A percentile compares a stretch with the other conserved stretches of the same genome.
phyloP scores from a whole-genome alignment of 1,140 invertebrate genomes.

The Apocrypta bakeri region DNA sequence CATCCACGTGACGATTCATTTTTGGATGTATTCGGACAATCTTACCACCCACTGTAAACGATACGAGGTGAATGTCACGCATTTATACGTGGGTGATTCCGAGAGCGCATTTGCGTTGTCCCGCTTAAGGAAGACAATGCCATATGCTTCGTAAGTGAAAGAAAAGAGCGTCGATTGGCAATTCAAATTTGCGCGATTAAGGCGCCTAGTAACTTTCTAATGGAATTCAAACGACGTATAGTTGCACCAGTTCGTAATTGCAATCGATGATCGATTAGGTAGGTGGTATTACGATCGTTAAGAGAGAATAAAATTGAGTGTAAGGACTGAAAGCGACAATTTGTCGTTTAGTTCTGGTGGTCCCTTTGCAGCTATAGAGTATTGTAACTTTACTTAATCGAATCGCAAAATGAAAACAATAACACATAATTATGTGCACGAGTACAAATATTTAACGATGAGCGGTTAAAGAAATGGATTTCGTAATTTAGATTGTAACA shows the following conservation, averaged over 20 bases:
- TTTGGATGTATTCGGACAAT: not conserved
- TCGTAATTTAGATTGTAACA: too few species aligned
- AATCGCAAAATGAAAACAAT: not conserved
- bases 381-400: too few species aligned
- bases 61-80: constrained; percentile 25
- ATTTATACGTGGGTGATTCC: not conserved
- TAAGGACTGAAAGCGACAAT: constrained; percentile 1
- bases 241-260: constrained; percentile 13
- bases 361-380: too few species aligned
- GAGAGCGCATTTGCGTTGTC: not conserved
- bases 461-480: too few species aligned
- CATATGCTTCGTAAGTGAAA: not conserved
- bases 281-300: too few species aligned
- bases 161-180: constrained; percentile 20
- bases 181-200: constrained; percentile 21
- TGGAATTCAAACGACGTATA: constrained; percentile 28
- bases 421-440: not conserved
- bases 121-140: constrained; percentile 39
- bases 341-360: too few species aligned
- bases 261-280: constrained; percentile 20
- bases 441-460: not conserved
- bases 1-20: not conserved
- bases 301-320: too few species aligned
- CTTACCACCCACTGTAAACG: not conserved
- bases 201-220: constrained; percentile 10